A percentile compares a stretch with the other conserved stretches of the same genome.
Conservation (phyloP, 2,113 vertebrate species). For the Heptranchias perlo region DNA sequence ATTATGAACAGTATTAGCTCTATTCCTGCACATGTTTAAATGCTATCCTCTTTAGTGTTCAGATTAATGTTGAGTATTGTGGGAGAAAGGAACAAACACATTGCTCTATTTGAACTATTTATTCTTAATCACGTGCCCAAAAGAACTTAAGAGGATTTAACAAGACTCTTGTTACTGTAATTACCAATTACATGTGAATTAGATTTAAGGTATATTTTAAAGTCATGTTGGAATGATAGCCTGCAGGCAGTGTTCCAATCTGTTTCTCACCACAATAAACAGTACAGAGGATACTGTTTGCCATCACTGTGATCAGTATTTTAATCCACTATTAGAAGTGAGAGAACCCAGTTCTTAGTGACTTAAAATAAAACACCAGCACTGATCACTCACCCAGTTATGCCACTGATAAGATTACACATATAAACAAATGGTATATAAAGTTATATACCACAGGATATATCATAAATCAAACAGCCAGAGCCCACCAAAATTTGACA, state of each 20-base stretch:
- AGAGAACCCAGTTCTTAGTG: neutral
- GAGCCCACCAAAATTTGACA: neutral
- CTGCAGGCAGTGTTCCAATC: neutral
- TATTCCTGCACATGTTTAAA: neutral
- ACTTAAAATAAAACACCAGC: neutral
- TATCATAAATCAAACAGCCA: neutral
- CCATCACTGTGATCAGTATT: neutral
- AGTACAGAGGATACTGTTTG: neutral
- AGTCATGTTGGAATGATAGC: neutral
- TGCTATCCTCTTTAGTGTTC: neutral
- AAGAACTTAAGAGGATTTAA: neutral
- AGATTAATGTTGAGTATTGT: neutral
- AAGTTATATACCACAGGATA: neutral
- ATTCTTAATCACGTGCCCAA: neutral
- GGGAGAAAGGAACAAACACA: neutral
- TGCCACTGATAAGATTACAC: neutral
- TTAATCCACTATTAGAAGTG: neutral
- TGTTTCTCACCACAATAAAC: neutral
- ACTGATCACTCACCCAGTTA: neutral
- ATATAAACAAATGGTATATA: neutral
- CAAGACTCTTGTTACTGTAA: neutral
- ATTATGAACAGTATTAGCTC: neutral
- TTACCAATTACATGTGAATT: conserved; percentile 9
- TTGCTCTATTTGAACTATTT: neutral
- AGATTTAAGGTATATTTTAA: conserved; percentile 10